Evolutionary conservation across 1,140 invertebrate species (phyloP).

Genomic region (Neodiprion lecontei): DNA sequence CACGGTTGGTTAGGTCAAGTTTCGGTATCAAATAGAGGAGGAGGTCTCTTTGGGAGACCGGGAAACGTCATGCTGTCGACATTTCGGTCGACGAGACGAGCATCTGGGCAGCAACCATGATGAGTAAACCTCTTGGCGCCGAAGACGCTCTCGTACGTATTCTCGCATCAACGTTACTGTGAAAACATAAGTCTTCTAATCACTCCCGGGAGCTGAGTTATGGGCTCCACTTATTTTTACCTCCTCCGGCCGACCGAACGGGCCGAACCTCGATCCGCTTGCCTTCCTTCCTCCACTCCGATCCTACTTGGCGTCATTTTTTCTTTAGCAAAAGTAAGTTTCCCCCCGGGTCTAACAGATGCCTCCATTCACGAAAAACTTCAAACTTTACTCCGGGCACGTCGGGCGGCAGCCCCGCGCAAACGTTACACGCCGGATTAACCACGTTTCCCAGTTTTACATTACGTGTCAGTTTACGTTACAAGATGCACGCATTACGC

Average conservation of each 20-base stretch:
- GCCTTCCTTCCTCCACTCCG: no score
- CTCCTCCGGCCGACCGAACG: background rate
- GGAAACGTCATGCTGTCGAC: background rate
- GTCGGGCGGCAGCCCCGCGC: background rate
- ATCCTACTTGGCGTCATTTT: background rate
- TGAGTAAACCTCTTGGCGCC: background rate
- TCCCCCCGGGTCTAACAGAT: background rate
- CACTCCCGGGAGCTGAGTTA: constrained; percentile 4
- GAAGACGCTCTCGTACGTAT: no score
- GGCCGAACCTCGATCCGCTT: no score
- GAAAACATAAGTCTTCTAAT: background rate
- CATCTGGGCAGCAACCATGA: background rate
- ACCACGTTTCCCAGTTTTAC: background rate
- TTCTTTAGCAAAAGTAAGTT: background rate
- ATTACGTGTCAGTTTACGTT: background rate
- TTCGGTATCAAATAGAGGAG: background rate
- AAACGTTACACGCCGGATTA: background rate
- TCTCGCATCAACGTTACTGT: background rate
- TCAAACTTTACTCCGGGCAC: background rate
- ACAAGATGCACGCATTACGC: no score
- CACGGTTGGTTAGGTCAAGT: constrained; percentile 1
- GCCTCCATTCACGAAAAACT: background rate
- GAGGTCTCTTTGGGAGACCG: background rate
- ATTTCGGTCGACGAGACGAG: background rate
- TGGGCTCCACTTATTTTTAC: constrained; percentile 6